phyloP scores from a whole-genome alignment of 1,140 invertebrate genomes.

The Aphelenchoides fujianensis region DNA sequence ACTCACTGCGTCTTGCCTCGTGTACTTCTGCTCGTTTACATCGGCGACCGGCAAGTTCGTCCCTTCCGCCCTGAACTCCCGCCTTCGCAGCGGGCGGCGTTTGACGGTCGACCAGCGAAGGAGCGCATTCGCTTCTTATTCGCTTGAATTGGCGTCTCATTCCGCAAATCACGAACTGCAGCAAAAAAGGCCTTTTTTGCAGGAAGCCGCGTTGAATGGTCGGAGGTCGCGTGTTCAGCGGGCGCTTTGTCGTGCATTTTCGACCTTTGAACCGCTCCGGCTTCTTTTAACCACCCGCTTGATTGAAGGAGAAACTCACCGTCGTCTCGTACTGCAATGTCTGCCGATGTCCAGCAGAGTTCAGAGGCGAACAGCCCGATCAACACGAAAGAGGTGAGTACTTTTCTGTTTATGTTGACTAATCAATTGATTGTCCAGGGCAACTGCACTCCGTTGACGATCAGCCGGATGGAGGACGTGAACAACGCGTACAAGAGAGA shows the following conservation, averaged over 20 bases:
- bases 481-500: constrained; percentile 30
- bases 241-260: not conserved
- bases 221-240: no score
- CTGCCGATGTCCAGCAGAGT: not conserved
- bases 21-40: no score
- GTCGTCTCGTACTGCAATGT: no score
- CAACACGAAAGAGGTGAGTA: not conserved
- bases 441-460: constrained; percentile 13
- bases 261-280: not conserved
- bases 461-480: constrained; percentile 26
- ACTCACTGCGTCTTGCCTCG: no score
- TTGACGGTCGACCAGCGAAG: not conserved
- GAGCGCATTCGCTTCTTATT: not conserved
- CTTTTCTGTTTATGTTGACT: no score
- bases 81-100: not conserved
- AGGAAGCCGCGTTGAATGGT: no score
- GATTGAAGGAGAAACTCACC: not conserved
- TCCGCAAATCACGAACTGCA: not conserved
- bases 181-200: not conserved
- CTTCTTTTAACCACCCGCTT: not conserved
- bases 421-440: not conserved
- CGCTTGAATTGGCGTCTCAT: constrained; percentile 1
- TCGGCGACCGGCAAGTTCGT: no score
- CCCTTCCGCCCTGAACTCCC: no score
- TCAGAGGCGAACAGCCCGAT: not conserved